Evolutionary conservation across 2,888 invertebrate genomes (phyloP).

Genomic region (Vanessa cardui): DNA sequence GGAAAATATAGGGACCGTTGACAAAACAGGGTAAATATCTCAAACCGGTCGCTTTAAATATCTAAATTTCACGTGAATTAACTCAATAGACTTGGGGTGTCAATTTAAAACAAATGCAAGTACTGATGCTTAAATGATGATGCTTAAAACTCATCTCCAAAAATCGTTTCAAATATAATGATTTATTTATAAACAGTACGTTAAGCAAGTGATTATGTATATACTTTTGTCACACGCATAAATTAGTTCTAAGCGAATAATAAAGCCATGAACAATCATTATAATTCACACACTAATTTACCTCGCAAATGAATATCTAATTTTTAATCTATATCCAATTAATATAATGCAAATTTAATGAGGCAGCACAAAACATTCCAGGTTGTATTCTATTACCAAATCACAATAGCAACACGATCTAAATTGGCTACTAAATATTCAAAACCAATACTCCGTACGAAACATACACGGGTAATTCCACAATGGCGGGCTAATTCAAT

Average conservation of each 20-base stretch:
- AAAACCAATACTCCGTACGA: slow-evolving; percentile 70
- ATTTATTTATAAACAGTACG: background rate
- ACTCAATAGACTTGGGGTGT: no score
- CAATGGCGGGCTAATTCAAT: slow-evolving; percentile 78
- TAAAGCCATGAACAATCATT: slow-evolving; percentile 13
- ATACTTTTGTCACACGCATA: background rate
- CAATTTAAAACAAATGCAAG: no score
- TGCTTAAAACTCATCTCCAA: no score
- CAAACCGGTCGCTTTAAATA: background rate
- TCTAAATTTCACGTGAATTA: background rate
- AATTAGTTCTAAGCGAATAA: slow-evolving; percentile 18
- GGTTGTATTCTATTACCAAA: slow-evolving; percentile 48
- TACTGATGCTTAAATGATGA: no score
- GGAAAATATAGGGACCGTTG: slow-evolving; percentile 51
- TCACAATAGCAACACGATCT: slow-evolving; percentile 61
- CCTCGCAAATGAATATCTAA: slow-evolving; percentile 44
- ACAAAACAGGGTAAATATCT: slow-evolving; percentile 25
- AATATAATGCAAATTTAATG: slow-evolving; percentile 39
- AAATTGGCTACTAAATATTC: slow-evolving; percentile 80
- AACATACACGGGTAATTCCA: slow-evolving; percentile 72
- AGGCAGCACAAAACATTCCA: slow-evolving; percentile 37
- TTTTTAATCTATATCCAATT: slow-evolving; percentile 35
- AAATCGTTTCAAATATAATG: no score
- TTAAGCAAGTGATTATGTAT: background rate
- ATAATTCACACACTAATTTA: slow-evolving; percentile 15